Base-by-base conservation (phyloP, 2,797 vertebrate genomes). In the Psittacula echo region DNA sequence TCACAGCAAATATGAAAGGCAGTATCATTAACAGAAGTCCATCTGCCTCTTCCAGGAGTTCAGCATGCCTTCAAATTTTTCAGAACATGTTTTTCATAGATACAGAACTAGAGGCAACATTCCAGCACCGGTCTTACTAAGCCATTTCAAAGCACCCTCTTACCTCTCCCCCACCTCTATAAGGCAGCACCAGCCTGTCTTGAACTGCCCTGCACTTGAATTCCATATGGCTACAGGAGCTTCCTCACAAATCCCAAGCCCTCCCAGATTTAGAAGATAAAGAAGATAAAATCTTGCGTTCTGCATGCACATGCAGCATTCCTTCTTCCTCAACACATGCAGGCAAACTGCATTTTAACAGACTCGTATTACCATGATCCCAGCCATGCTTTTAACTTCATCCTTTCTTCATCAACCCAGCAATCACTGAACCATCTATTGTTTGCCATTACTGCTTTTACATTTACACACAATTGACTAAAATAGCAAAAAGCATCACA, bases 1-100 rank as follows among this genome's bases (percentile, higher is more conserved):
- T 6, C 45, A 48, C 0, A 0, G 42, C n/a, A 74, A 91, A 26
- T 5, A 1, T 50, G 6, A 83, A 50, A 41, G 8, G 18, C 20
- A 68, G 32, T 24, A 51, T 18, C 51, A 34, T 70, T n/a, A 84
- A 71, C 9, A 94, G 29, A 71, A 82, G 8, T n/a, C 39, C 39
- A 13, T 37, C 39, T 34, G 21, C 24, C 27, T 60, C 32, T 71
- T 76, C 34, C 45, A 74, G 27, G 22, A 53, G 13, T 65, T 82
- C 18, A 71, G 4, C 11, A 41, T 4, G 12, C 16, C 68, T 72
- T n/a, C 29, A 62, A 22, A 15, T 4, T 62, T 76, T 89, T 73
- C 67, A 62, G n/a, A 30, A 37, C 0, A 1, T 18, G 23, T 42
- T 76, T 78, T 79, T 54, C 41, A 53, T 4, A 26, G 19, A 78